Conservation (phyloP, 2,888 invertebrate genomes). For the Drosophila maculinotata region DNA sequence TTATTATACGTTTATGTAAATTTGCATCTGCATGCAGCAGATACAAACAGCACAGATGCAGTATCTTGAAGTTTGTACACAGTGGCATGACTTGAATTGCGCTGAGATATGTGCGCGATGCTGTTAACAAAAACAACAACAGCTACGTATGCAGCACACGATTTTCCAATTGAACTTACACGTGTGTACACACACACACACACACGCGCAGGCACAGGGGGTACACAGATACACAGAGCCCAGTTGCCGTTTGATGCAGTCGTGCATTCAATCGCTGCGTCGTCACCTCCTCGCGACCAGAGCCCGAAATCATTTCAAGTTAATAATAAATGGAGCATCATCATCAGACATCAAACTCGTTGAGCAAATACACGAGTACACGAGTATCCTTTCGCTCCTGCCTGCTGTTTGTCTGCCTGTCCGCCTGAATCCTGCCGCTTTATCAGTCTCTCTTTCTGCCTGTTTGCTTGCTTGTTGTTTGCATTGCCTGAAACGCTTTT, state of each 20-base stretch:
- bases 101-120: slow-evolving; percentile 60
- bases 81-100: slow-evolving; percentile 37
- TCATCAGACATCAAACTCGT: slow-evolving; percentile 79
- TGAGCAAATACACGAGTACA: slow-evolving; percentile 60
- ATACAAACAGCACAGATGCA: slow-evolving; percentile 16
- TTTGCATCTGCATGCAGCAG: slow-evolving; percentile 10
- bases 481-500: slow-evolving; percentile 48
- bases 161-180: slow-evolving; percentile 84
- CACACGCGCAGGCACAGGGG: slow-evolving; percentile 18
- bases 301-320: slow-evolving; percentile 82
- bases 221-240: slow-evolving; percentile 4
- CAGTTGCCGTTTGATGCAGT: slow-evolving; percentile 76
- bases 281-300: slow-evolving; percentile 77
- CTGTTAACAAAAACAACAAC: slow-evolving; percentile 68
- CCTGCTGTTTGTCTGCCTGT: slow-evolving; percentile 3
- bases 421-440: too few species aligned
- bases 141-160: slow-evolving; percentile 80
- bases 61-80: slow-evolving; percentile 63
- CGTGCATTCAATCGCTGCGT: slow-evolving; percentile 84
- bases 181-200: slow-evolving; percentile 60
- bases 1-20: slow-evolving; percentile 12
- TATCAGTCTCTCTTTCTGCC: neutral
- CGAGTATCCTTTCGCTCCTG: slow-evolving; percentile 55
- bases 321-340: slow-evolving; percentile 83
- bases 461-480: slow-evolving; percentile 53